Conservation (phyloP, 1,140 invertebrate genomes). For the Drosophila rufa region DNA sequence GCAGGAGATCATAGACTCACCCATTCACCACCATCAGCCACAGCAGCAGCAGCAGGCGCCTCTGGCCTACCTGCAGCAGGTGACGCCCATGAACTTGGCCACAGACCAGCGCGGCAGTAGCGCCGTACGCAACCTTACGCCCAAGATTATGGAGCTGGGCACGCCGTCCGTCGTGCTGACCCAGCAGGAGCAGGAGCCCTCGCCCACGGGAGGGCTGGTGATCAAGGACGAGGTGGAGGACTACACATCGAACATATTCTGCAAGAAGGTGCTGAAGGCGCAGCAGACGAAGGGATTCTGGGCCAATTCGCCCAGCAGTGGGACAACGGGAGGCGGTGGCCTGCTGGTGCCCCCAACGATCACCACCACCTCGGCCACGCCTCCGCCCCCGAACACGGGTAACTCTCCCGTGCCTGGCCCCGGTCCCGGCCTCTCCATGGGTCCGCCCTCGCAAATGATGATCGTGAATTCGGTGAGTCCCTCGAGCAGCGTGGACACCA, state of each 20-base stretch:
- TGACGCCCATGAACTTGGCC: conserved; percentile 80
- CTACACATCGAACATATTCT: conserved; percentile 78
- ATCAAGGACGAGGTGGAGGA: conserved; percentile 83
- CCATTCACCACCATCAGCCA: conserved; percentile 47
- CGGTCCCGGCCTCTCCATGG: conserved; percentile 59
- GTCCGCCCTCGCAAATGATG: conserved; percentile 73
- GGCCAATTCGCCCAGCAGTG: conserved; percentile 74
- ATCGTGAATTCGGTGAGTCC: conserved; percentile 70
- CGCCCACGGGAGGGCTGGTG: conserved; percentile 44
- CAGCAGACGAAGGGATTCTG: conserved; percentile 84
- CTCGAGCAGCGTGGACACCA: conserved; percentile 64
- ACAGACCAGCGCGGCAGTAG: conserved; percentile 58
- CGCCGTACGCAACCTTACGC: conserved; percentile 80
- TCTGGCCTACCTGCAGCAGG: conserved; percentile 29
- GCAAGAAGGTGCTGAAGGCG: conserved; percentile 83
- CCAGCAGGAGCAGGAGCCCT: conserved; percentile 32
- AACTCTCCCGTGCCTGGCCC: conserved; percentile 19
- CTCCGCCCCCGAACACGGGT: conserved; percentile 47
- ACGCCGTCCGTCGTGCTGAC: conserved; percentile 31
- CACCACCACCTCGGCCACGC: conserved; percentile 73
- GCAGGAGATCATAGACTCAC: conserved; percentile 81
- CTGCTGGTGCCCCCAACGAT: conserved; percentile 63
- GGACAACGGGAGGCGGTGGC: conserved; percentile 37
- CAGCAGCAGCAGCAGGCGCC: conserved; percentile 46
- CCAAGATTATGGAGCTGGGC: conserved; percentile 72